Conservation (phyloP, 2,797 vertebrate species). For the Otolemur crassicaudatus region DNA sequence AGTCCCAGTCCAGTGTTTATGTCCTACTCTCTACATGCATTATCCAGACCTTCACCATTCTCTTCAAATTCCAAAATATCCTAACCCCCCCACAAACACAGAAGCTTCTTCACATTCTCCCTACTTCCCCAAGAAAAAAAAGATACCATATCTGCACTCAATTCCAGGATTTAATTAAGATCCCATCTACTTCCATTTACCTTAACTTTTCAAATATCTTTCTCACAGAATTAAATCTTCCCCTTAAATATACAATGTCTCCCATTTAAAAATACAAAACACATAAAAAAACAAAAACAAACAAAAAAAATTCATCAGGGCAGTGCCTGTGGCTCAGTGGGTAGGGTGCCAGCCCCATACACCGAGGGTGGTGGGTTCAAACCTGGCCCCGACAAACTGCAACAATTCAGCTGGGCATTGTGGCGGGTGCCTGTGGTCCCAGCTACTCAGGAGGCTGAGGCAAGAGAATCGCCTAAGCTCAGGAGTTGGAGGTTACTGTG, state of each 20-base stretch:
- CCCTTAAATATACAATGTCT: not conserved
- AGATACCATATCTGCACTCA: not conserved
- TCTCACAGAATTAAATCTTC: conserved; percentile 24
- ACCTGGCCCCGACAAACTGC: too few relatives aligned
- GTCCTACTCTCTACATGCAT: not conserved
- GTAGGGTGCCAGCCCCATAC: too few relatives aligned
- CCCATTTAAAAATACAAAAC: conserved; percentile 29
- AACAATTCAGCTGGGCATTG: too few relatives aligned
- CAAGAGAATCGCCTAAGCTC: too few relatives aligned
- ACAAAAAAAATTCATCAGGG: not conserved
- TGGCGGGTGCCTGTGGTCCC: too few relatives aligned
- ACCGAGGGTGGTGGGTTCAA: too few relatives aligned
- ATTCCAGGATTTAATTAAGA: not conserved
- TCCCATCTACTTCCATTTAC: conserved; percentile 33
- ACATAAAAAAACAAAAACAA: not conserved
- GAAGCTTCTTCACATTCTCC: not conserved
- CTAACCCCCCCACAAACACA: not conserved
- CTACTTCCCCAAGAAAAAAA: not conserved
- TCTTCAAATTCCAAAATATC: conserved; percentile 10
- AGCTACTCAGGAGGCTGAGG: too few relatives aligned
- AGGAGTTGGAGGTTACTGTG: too few relatives aligned
- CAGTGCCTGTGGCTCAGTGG: too few relatives aligned
- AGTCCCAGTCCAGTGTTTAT: not conserved
- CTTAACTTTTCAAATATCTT: conserved; percentile 25
- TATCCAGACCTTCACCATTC: not conserved